Evolutionary conservation across 35 echinoderm and acorn worm species (phyloP), one percentile per base, ranked within the genome.

Genomic region (Patiria miniata): DNA sequence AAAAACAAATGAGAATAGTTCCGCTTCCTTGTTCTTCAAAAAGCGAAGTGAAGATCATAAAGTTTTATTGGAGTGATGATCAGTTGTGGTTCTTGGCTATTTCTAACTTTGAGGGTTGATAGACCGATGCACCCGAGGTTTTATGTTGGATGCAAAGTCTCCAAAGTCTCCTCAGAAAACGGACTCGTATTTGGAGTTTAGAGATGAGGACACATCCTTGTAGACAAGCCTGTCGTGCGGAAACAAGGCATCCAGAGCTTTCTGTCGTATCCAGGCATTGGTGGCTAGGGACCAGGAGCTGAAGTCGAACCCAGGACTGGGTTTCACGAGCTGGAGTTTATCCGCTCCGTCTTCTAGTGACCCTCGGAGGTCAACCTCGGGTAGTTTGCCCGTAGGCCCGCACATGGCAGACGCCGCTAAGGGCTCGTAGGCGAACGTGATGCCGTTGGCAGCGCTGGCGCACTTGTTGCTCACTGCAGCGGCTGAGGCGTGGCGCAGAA

Each of bases 201-300:
- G 34, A 12, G 42, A 47, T 36, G 19, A 30, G 34, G 19, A 14
- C 0, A 14, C 15, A 14, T 16, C 34, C 26, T 9, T 22, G 26
- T 32, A 73, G 65, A 73, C 0, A 0, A 30, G 6, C 65, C 26
- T 73, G 3, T 73, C 21, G 26, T 73, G 65, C 7, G 65, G 65
- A 73, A 32, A 73, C 26, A 73, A 30, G 6, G 7, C 65, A 12
- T 73, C 65, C 1, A 28, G 26, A 28, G 34, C 7, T 9, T 73
- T 73, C 65, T 73, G 65, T 23, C 65, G 22, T 26, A 73, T 32
- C 65, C 65, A 73, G 34, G 65, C 65, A 30, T 73, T 73, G 29
- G 65, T 73, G 7, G 65, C 34, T 34, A 73, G 26, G 3, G 26
- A 73, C 65, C 65, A 73, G 22, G 65, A 36, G 34, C 2, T 73